A percentile compares a stretch with the other conserved stretches of the same genome.
Conservation (phyloP, 1,140 invertebrate genomes). For the Kradibia gibbosae region DNA sequence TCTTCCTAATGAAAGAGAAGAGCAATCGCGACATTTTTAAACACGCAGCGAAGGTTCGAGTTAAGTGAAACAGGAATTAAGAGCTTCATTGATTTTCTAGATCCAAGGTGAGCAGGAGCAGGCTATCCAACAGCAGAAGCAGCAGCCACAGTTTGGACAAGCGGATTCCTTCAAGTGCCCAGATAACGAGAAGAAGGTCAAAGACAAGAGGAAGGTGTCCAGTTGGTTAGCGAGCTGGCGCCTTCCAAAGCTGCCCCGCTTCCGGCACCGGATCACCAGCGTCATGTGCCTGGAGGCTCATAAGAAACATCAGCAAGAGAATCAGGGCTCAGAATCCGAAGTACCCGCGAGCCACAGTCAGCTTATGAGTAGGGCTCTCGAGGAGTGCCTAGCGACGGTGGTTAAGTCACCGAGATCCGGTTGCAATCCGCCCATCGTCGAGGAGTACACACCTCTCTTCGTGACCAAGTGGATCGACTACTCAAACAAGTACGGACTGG, state of each 20-base stretch:
- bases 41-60: too few relatives aligned
- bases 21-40: too few relatives aligned
- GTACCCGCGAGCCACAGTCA: slow-evolving; percentile 49
- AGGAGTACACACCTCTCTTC: slow-evolving; percentile 75
- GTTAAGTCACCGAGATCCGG: not conserved
- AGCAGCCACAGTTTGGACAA: slow-evolving; percentile 17
- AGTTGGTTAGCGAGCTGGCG: slow-evolving; percentile 61
- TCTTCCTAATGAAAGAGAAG: too few relatives aligned
- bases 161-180: not conserved
- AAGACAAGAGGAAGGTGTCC: slow-evolving; percentile 60
- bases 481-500: slow-evolving; percentile 83
- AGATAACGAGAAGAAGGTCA: slow-evolving; percentile 42
- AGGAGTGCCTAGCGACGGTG: slow-evolving; percentile 59
- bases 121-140: slow-evolving; percentile 6
- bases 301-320: slow-evolving; percentile 54
- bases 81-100: too few relatives aligned
- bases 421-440: slow-evolving; percentile 69
- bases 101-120: slow-evolving; percentile 30
- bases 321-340: not conserved
- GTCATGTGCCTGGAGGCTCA: slow-evolving; percentile 66
- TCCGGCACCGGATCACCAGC: slow-evolving; percentile 66
- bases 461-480: slow-evolving; percentile 86
- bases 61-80: too few relatives aligned
- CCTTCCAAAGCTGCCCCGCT: slow-evolving; percentile 62
- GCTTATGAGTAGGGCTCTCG: slow-evolving; percentile 62